phyloP scores from a whole-genome alignment of 2,113 vertebrate species.

The Polypterus senegalus region DNA sequence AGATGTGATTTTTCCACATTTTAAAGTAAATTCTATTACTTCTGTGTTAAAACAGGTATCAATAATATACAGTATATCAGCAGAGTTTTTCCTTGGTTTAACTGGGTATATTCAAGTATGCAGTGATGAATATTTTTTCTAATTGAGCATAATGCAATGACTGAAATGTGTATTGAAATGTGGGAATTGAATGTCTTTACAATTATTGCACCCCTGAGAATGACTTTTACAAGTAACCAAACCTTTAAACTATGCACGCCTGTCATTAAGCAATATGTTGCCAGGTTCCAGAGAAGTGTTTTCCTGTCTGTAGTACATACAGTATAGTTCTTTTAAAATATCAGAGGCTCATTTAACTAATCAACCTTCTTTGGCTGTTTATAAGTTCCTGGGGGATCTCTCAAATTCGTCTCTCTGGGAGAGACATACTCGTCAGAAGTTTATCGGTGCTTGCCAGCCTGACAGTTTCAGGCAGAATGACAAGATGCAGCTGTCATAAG shows the following conservation, averaged over 20 bases:
- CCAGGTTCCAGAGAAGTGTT: slow-evolving; percentile 34
- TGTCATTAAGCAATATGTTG: slow-evolving; percentile 29
- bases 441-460: slow-evolving; percentile 26
- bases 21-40: no score
- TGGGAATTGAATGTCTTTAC: background rate
- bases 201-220: slow-evolving; percentile 15
- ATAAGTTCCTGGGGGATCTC: slow-evolving; percentile 32
- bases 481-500: slow-evolving; percentile 27
- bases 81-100: no score
- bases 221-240: no score
- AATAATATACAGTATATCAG: no score
- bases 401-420: slow-evolving; percentile 23
- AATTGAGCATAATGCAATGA: no score
- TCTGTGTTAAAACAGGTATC: no score
- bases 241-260: slow-evolving; percentile 16
- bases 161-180: no score
- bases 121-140: no score
- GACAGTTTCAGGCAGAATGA: slow-evolving; percentile 19
- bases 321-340: slow-evolving; percentile 34
- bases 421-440: slow-evolving; percentile 25
- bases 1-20: no score
- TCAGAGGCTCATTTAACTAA: slow-evolving; percentile 30
- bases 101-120: no score
- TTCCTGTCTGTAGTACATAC: slow-evolving; percentile 27
- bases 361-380: slow-evolving; percentile 34